Percentiles rank a stretch among this genome's conserved stretches.
Conservation (phyloP, 1,140 invertebrate species). For the Drosophila sulfurigaster region DNA sequence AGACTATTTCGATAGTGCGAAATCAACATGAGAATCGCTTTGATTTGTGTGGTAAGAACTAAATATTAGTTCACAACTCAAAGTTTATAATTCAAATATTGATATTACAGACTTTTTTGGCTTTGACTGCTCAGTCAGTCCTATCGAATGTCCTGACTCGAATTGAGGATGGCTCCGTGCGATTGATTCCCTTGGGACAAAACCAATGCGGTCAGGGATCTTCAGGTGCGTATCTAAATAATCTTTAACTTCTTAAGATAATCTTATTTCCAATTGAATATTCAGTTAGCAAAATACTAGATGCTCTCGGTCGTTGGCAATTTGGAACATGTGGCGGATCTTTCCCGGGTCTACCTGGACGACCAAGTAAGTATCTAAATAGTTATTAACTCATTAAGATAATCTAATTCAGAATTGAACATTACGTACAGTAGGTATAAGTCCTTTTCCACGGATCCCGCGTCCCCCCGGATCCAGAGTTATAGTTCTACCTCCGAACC, state of each 20-base stretch:
- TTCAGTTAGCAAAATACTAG: neutral
- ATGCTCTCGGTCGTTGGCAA: no score
- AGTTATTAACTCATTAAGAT: no score
- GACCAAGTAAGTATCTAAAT: no score
- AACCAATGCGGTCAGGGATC: conserved; percentile 8
- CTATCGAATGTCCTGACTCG: neutral
- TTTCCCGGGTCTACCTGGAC: no score
- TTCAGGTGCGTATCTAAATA: neutral
- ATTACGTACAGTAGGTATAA: no score
- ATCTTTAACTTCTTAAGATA: neutral
- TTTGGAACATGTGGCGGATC: no score
- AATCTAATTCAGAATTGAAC: no score
- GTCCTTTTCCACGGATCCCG: no score
- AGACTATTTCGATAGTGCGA: neutral
- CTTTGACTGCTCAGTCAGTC: neutral
- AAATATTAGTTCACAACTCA: neutral
- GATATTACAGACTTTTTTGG: neutral
- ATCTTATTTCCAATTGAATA: conserved; percentile 1
- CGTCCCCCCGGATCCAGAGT: no score
- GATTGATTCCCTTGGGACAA: neutral
- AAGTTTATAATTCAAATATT: neutral
- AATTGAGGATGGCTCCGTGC: neutral
- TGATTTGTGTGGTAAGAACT: neutral
- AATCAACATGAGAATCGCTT: neutral
- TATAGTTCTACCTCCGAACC: no score